These are phyloP conservation scores for Pogonocherus hispidulus DNA, from an alignment of 2,888 invertebrate genomes.

Conservation along the genomic window DNA sequence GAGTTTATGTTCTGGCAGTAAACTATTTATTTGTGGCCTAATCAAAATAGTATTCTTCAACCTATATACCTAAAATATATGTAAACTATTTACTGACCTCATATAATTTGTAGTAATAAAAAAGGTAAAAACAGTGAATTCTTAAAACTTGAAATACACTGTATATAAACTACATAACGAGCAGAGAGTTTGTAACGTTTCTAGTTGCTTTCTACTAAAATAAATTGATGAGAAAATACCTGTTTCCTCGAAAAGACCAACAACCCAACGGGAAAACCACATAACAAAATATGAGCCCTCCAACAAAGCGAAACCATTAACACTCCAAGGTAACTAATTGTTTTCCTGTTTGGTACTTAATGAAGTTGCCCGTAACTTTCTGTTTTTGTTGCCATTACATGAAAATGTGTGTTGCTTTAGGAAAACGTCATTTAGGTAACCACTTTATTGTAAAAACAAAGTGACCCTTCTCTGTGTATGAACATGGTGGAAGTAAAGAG, in stretches of 20 bases:
- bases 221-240: neutral
- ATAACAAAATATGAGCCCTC: slow-evolving; percentile 13
- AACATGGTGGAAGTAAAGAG: slow-evolving; percentile 46
- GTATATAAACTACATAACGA: no score
- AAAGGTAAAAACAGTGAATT: no score
- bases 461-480: slow-evolving; percentile 46
- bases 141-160: no score
- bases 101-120: no score
- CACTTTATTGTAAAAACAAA: slow-evolving; percentile 55
- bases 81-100: no score
- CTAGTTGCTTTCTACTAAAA: no score
- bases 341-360: slow-evolving; percentile 33
- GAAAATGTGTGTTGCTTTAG: slow-evolving; percentile 50
- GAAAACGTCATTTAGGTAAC: slow-evolving; percentile 49
- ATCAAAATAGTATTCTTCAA: no score
- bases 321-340: slow-evolving; percentile 35
- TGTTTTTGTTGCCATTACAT: slow-evolving; percentile 39
- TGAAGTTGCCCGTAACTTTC: slow-evolving; percentile 18
- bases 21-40: no score
- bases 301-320: slow-evolving; percentile 31
- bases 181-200: no score
- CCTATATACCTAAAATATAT: no score
- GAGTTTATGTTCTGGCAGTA: no score
- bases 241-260: neutral
- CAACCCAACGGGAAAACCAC: neutral